Evolutionary conservation across 2,113 vertebrate species (phyloP).

Genomic region (Brienomyrus brachyistius): DNA sequence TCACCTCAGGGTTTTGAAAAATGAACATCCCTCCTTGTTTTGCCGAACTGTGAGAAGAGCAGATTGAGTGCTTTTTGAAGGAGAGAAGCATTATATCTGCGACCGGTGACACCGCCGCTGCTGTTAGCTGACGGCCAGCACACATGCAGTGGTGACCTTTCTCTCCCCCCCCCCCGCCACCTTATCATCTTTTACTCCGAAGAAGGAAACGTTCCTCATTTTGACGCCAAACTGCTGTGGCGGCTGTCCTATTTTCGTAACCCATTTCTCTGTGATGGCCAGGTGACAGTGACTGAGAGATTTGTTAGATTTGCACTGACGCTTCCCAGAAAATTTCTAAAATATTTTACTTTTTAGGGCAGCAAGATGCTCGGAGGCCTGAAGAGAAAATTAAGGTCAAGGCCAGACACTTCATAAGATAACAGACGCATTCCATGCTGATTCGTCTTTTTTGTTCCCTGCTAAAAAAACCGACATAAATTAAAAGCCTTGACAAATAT

Average conservation of each 20-base stretch:
- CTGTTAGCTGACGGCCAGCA: background rate
- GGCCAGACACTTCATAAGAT: background rate
- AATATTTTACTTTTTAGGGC: constrained; percentile 13
- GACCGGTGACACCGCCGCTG: background rate
- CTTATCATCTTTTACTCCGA: background rate
- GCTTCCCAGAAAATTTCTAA: background rate
- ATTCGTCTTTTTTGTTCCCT: background rate
- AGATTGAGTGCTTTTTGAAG: background rate
- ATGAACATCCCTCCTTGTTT: background rate
- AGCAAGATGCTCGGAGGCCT: background rate
- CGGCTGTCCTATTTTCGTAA: constrained; percentile 10
- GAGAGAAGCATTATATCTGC: background rate
- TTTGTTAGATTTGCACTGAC: background rate
- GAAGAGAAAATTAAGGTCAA: constrained; percentile 12
- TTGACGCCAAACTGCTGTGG: background rate
- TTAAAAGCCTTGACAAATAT: background rate
- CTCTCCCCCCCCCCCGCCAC: background rate
- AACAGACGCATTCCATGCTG: background rate
- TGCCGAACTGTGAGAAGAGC: background rate
- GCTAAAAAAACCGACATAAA: background rate
- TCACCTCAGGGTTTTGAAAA: background rate
- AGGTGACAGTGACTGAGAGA: background rate
- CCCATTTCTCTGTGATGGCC: constrained; percentile 4
- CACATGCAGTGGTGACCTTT: background rate
- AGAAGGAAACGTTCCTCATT: background rate